These are phyloP conservation scores for Euphysa ruthae DNA, from an alignment of 30 jellyfish, hydroid and myxozoan species.

Conservation along the genomic window DNA sequence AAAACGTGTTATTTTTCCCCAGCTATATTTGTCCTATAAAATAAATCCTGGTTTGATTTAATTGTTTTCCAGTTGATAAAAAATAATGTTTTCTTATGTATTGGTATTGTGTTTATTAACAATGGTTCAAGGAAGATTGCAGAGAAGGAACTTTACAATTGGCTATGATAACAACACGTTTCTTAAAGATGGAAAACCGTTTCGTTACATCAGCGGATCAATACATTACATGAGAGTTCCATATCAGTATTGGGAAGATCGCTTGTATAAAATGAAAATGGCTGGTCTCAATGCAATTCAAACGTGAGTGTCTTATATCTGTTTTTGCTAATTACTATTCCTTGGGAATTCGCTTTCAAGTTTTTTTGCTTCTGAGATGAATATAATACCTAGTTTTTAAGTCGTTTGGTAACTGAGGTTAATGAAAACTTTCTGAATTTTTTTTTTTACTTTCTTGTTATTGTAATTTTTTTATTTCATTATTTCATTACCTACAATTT, in stretches of 20 bases:
- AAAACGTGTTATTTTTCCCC: too few relatives aligned
- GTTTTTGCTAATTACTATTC: background rate
- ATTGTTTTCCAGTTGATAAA: too few relatives aligned
- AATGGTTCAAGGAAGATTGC: background rate
- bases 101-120: too few relatives aligned
- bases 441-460: too few relatives aligned
- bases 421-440: too few relatives aligned
- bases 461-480: too few relatives aligned
- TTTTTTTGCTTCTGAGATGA: background rate
- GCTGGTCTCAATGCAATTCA: slow-evolving; percentile 90
- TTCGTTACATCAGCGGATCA: slow-evolving; percentile 80
- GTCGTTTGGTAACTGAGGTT: too few relatives aligned
- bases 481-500: too few relatives aligned
- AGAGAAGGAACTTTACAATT: slow-evolving; percentile 58
- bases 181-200: slow-evolving; percentile 78
- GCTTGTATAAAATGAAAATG: slow-evolving; percentile 58
- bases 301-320: slow-evolving; percentile 51
- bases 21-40: too few relatives aligned
- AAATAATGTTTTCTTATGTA: too few relatives aligned
- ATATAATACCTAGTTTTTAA: background rate
- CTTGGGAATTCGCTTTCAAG: background rate
- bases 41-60: too few relatives aligned
- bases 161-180: slow-evolving; percentile 68
- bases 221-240: slow-evolving; percentile 91
- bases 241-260: slow-evolving; percentile 63